Evolutionary conservation across 2,888 invertebrate genomes (phyloP).

Genomic region (Andrena bicolor): DNA sequence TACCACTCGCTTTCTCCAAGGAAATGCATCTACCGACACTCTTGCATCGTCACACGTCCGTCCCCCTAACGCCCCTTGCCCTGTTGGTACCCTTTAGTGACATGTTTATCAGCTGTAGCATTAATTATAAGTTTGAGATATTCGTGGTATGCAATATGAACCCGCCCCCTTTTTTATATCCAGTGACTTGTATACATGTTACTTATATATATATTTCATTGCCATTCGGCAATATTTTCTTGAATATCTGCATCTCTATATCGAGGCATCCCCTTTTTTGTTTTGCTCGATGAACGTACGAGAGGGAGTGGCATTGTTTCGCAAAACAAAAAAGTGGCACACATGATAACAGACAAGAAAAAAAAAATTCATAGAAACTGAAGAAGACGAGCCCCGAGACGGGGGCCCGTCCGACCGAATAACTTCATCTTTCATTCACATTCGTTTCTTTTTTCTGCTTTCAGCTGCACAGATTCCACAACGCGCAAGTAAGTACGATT

Average conservation of each 20-base stretch:
- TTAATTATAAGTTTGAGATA: constrained; percentile 75
- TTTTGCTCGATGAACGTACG: constrained; percentile 7
- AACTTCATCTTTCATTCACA: constrained; percentile 73
- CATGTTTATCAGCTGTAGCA: constrained; percentile 83
- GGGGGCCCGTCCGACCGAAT: constrained; percentile 57
- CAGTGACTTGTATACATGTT: constrained; percentile 83
- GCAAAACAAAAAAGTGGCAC: constrained; percentile 2
- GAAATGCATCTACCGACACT: constrained; percentile 70
- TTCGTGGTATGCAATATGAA: constrained; percentile 81
- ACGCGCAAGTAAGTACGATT: constrained; percentile 93
- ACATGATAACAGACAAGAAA: background rate
- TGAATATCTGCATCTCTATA: constrained; percentile 21
- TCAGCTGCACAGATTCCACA: constrained; percentile 95
- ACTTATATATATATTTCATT: constrained; percentile 46
- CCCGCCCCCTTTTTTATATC: constrained; percentile 74
- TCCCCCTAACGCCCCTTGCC: constrained; percentile 52
- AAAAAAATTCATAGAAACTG: background rate
- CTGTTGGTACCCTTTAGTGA: constrained; percentile 79
- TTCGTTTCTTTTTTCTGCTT: constrained; percentile 86
- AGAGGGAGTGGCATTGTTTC: background rate
- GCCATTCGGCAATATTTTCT: constrained; percentile 5
- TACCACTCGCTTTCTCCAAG: constrained; percentile 57
- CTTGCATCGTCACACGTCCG: constrained; percentile 66
- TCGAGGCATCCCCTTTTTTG: constrained; percentile 40
- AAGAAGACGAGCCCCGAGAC: background rate